A percentile compares a stretch with the other conserved stretches of the same genome.
phyloP scores from a whole-genome alignment of 2,888 invertebrate genomes.

The Rugalucina vietnamica region DNA sequence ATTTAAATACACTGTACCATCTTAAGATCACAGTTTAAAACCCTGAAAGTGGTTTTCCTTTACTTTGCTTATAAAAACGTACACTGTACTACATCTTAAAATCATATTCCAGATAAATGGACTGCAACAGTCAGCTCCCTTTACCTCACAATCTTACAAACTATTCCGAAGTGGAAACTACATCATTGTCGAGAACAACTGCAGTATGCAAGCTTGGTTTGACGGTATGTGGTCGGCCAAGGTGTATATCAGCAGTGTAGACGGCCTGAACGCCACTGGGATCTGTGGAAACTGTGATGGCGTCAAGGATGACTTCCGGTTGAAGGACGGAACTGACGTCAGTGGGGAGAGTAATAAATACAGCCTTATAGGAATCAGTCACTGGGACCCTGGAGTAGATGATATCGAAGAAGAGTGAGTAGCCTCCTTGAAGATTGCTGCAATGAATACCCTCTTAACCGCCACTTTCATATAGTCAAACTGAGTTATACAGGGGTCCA shows the following conservation, averaged over 20 bases:
- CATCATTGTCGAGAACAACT: background rate
- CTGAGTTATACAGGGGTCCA: too few species aligned
- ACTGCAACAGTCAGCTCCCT: background rate
- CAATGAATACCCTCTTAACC: too few species aligned
- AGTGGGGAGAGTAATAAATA: background rate
- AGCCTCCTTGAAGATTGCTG: too few species aligned
- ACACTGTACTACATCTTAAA: too few species aligned
- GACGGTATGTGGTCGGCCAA: background rate
- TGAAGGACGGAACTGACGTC: background rate
- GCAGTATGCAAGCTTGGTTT: background rate
- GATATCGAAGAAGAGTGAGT: background rate
- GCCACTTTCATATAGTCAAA: too few species aligned
- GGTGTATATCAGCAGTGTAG: background rate
- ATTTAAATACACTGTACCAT: too few species aligned
- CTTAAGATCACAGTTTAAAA: too few species aligned
- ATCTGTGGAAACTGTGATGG: background rate
- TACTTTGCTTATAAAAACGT: too few species aligned
- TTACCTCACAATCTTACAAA: background rate
- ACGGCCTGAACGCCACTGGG: background rate
- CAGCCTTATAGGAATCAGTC: background rate
- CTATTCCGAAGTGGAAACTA: background rate
- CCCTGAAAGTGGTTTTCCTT: too few species aligned
- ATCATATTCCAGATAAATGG: background rate
- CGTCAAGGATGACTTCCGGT: background rate
- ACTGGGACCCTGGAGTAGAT: background rate